Evolutionary conservation across 1,140 invertebrate genomes (phyloP), one percentile per base, ranked within the genome.

Genomic region (Drosophila willistoni): DNA sequence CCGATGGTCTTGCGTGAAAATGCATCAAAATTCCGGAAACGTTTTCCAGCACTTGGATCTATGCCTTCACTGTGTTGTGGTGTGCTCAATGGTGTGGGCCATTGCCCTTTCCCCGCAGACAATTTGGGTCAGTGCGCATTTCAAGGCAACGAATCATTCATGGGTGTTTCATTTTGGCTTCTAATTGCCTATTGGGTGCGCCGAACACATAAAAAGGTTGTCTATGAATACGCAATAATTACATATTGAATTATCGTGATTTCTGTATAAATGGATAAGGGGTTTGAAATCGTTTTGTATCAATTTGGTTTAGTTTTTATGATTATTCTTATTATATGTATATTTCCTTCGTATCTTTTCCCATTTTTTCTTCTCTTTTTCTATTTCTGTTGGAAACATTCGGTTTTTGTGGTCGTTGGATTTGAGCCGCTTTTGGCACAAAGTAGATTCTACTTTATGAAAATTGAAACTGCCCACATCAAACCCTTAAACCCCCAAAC

Each of bases 11-110:
- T 42, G 66, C 36, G 29, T 64, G 59, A 73, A 69, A 78, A 85
- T 84, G 81, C 81, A 84, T 84, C 73, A 81, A 74, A 77, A 84
- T 84, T 85, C 81, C 81, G 81, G 81, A 84, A 85, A 81, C 68
- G 73, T 54, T 78, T 63, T 34, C 61, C 69, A 73, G 62, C 67
- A 68, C 41, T 86, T 72, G 64, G 71, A 86, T 86, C 81, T 85
- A 79, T 86, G 71, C 60, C 61, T 44, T 41, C 34, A 63, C 25
- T 34, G 17, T 13, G 13, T 25, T 69, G n/a, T n/a, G 4, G 14
- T 10, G n/a, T 22, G 3, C 14, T 10, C 57, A 44, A 54, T 13
- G 34, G 19, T 62, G n/a, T 7, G 54, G 36, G 10, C 34, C 51
- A 54, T 51, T 47, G 34, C 60, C 72, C 71, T 39, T 39, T 39